These are phyloP conservation scores for Melinaea marsaeus DNA, from an alignment of 2,888 invertebrate species.

Conservation along the genomic window DNA sequence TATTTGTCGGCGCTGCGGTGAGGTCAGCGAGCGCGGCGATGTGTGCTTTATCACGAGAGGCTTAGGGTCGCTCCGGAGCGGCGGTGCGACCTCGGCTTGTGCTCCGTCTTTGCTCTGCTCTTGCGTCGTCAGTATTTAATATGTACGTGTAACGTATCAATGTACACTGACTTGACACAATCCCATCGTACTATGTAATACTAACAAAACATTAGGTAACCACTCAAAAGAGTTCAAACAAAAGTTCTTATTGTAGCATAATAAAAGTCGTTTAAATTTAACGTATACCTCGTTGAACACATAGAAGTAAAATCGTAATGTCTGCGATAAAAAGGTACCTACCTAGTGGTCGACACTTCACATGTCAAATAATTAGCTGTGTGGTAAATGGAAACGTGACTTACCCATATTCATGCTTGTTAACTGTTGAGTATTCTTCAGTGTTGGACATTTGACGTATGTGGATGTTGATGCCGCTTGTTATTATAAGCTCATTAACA, in stretches of 20 bases:
- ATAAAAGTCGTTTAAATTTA: conserved; percentile 12
- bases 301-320: background rate
- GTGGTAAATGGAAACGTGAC: conserved; percentile 42
- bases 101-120: conserved; percentile 66
- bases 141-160: conserved; percentile 22
- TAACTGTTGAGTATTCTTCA: conserved; percentile 42
- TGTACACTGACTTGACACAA: conserved; percentile 5
- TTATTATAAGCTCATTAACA: conserved; percentile 30
- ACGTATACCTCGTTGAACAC: conserved; percentile 2
- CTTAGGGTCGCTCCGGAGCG: conserved; percentile 61
- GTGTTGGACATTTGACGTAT: conserved; percentile 28
- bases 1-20: conserved; percentile 70
- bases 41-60: conserved; percentile 69
- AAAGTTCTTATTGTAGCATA: background rate
- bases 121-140: conserved; percentile 62
- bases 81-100: conserved; percentile 58
- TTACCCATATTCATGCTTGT: conserved; percentile 41
- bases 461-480: conserved; percentile 40
- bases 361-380: conserved; percentile 30
- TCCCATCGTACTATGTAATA: background rate
- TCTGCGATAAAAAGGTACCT: conserved; percentile 14
- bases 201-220: background rate
- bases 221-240: background rate
- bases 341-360: conserved; percentile 14
- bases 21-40: conserved; percentile 68